Evolutionary conservation across 37 sponge, comb jelly and placozoan genomes (phyloP).

Genomic region (Bolinopsis microptera): DNA sequence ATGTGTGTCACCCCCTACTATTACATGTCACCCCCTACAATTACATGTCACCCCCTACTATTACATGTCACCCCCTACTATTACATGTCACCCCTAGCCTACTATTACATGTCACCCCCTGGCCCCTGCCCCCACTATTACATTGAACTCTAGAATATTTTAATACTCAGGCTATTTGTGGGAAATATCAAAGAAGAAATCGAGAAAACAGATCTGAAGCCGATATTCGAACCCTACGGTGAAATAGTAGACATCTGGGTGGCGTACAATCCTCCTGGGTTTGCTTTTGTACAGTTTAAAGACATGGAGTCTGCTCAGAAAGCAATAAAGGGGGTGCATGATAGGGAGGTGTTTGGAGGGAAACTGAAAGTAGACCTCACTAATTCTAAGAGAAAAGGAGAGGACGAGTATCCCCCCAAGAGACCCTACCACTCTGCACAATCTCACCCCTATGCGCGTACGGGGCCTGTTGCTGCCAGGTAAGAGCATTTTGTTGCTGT

Average conservation of each 20-base stretch:
- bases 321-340: not conserved
- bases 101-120: too few species aligned
- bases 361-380: not conserved
- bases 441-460: not conserved
- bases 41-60: too few species aligned
- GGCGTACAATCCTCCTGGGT: slow-evolving; percentile 31
- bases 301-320: not conserved
- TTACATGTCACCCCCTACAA: too few species aligned
- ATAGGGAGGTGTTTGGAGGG: not conserved
- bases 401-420: not conserved
- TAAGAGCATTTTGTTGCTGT: too few species aligned
- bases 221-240: slow-evolving; percentile 1
- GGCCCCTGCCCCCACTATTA: too few species aligned
- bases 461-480: not conserved
- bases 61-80: too few species aligned
- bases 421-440: not conserved
- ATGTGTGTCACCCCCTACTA: too few species aligned
- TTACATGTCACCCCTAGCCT: too few species aligned
- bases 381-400: not conserved
- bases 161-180: slow-evolving; percentile 62
- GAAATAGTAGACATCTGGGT: slow-evolving; percentile 24
- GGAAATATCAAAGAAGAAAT: slow-evolving; percentile 27
- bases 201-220: not conserved
- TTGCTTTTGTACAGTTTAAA: slow-evolving; percentile 45
- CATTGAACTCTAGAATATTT: too few species aligned